Evolutionary conservation across 2,888 invertebrate genomes (phyloP).

Genomic region (Halictus ligatus): DNA sequence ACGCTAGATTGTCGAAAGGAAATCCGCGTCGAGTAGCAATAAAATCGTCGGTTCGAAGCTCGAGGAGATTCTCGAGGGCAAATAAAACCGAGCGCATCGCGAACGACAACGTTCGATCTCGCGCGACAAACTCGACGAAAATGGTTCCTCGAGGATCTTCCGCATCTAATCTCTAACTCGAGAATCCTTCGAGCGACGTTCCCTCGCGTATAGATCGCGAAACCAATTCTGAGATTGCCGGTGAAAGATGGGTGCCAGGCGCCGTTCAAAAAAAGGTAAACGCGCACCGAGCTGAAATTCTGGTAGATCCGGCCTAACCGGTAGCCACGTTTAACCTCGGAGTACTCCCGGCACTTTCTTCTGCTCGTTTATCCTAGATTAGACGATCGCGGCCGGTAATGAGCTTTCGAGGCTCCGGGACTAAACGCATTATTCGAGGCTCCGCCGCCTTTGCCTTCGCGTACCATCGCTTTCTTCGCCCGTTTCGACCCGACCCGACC

Average conservation of each 20-base stretch:
- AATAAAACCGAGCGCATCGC: background rate
- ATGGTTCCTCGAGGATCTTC: background rate
- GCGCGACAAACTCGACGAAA: background rate
- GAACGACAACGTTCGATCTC: background rate
- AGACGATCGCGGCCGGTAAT: slow-evolving; percentile 68
- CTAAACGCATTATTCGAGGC: slow-evolving; percentile 70
- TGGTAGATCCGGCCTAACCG: slow-evolving; percentile 19
- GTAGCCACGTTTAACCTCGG: slow-evolving; percentile 65
- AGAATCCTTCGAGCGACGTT: background rate
- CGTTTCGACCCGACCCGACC: slow-evolving; percentile 25
- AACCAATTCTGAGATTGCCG: background rate
- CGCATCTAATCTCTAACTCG: background rate
- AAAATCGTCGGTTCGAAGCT: background rate
- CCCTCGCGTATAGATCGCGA: background rate
- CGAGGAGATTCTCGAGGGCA: background rate
- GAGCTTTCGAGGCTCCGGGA: slow-evolving; percentile 63
- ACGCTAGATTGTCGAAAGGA: background rate
- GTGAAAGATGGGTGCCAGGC: background rate
- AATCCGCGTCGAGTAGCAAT: background rate
- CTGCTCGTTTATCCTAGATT: slow-evolving; percentile 60
- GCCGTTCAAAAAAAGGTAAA: background rate
- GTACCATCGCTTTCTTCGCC: slow-evolving; percentile 15
- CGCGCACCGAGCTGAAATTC: background rate
- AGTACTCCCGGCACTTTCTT: slow-evolving; percentile 52
- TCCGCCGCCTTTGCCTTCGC: background rate